A percentile compares a stretch with the other conserved stretches of the same genome.
These are phyloP conservation scores for Orientallactaga sibirica DNA, from an alignment of 2,797 vertebrate genomes.

Conservation along the genomic window DNA sequence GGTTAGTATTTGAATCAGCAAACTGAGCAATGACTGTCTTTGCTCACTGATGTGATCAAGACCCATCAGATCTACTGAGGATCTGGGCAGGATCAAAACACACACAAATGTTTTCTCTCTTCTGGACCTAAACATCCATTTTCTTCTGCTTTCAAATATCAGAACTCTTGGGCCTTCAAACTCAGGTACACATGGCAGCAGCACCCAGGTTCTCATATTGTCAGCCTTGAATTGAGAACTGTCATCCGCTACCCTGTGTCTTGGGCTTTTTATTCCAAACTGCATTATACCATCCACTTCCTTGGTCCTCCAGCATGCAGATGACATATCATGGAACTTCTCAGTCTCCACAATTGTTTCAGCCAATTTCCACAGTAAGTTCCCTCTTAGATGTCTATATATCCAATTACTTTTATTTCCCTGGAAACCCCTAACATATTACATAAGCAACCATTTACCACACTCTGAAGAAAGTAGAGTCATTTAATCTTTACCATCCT, in stretches of 20 bases:
- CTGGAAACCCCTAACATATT: background rate
- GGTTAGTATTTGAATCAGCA: background rate
- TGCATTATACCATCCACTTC: background rate
- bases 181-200: background rate
- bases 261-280: background rate
- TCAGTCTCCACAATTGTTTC: background rate
- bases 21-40: background rate
- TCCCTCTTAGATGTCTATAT: background rate
- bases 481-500: background rate
- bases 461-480: conserved; percentile 10
- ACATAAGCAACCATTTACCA: background rate
- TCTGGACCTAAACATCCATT: background rate
- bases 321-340: background rate
- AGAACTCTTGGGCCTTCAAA: background rate
- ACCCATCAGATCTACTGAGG: background rate
- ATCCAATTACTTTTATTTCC: conserved; percentile 5
- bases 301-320: background rate
- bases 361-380: background rate
- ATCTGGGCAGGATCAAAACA: background rate
- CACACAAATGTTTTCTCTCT: background rate
- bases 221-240: background rate
- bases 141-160: background rate
- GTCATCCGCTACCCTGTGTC: background rate
- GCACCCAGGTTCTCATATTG: background rate
- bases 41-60: too few relatives aligned